Evolutionary conservation across 30 jellyfish, hydroid and myxozoan genomes (phyloP).

Genomic region (Hydra vulgaris): DNA sequence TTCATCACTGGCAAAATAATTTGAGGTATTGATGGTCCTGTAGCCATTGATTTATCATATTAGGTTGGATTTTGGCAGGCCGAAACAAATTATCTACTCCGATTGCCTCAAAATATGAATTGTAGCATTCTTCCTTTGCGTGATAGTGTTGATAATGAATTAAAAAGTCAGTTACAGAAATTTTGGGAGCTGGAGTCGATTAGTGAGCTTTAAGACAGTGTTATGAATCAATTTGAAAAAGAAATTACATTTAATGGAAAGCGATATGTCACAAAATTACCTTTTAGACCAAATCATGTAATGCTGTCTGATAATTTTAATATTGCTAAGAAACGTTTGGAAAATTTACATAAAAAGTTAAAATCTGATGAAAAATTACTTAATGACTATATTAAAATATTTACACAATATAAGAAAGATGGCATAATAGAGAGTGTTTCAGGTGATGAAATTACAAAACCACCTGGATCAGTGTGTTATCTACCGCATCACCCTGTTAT

Average conservation of each 20-base stretch:
- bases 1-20: too few relatives aligned
- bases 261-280: not conserved
- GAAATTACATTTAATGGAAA: not conserved
- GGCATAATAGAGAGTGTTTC: conserved; percentile 1
- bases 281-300: not conserved
- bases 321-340: too few relatives aligned
- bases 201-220: not conserved
- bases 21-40: too few relatives aligned
- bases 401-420: not conserved
- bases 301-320: not conserved
- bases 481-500: conserved; percentile 8
- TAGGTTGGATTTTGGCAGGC: too few relatives aligned
- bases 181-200: not conserved
- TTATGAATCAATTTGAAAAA: too few relatives aligned
- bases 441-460: conserved; percentile 1
- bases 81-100: too few relatives aligned
- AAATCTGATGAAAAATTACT: not conserved
- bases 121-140: not conserved
- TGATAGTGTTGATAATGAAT: not conserved
- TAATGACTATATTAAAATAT: not conserved
- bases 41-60: too few relatives aligned
- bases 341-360: not conserved
- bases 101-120: not conserved
- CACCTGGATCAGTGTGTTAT: not conserved
- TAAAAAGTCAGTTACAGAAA: not conserved